phyloP scores from a whole-genome alignment of 2,888 invertebrate species.

The Nesidiocoris tenuis region DNA sequence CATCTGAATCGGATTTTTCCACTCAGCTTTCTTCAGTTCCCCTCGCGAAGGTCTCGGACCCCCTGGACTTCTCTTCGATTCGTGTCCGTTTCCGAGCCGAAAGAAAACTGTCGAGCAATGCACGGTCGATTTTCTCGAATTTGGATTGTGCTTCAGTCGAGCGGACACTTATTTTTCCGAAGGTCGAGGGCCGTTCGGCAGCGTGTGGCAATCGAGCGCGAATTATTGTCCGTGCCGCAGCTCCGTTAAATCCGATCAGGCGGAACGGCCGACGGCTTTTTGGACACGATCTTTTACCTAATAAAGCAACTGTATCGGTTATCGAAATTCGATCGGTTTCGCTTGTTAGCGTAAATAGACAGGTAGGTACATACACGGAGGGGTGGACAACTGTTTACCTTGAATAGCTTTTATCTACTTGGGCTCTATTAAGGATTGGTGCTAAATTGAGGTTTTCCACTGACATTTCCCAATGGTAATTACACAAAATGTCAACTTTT shows the following conservation, averaged over 20 bases:
- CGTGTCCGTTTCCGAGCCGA: neutral
- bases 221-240: neutral
- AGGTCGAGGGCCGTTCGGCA: neutral
- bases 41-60: neutral
- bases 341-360: neutral
- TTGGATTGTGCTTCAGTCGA: neutral
- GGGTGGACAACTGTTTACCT: no score
- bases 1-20: neutral
- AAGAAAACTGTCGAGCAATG: neutral
- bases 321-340: constrained; percentile 5
- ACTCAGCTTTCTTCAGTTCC: neutral
- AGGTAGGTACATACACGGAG: no score
- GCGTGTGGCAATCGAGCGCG: neutral
- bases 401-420: no score
- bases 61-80: neutral
- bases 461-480: no score
- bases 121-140: neutral
- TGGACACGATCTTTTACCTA: neutral
- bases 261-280: constrained; percentile 13
- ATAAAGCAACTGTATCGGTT: neutral
- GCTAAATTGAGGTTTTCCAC: no score
- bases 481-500: no score
- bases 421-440: no score
- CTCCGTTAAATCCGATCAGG: constrained; percentile 21
- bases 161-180: neutral